Percentiles rank a stretch among this genome's conserved stretches.
phyloP scores from a whole-genome alignment of 2,113 vertebrate genomes.

The Pomatorhinus ruficollis region DNA sequence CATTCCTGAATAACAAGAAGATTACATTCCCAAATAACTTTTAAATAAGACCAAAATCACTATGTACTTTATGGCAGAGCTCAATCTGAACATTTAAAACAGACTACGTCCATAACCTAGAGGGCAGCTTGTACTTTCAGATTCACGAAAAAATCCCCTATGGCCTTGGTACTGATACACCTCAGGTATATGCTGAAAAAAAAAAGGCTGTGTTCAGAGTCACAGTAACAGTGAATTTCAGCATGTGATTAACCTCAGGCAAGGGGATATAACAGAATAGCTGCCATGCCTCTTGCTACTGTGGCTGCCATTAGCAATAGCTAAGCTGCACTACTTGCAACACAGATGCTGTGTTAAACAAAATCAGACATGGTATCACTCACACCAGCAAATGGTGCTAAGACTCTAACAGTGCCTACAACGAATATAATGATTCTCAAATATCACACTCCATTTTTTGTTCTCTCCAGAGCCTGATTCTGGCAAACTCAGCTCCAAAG shows the following conservation, averaged over 20 bases:
- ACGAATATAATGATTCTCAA: constrained; percentile 1
- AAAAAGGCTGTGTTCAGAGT: not conserved
- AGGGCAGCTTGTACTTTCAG: not conserved
- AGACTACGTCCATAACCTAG: not conserved
- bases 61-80: not conserved
- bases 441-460: constrained; percentile 1
- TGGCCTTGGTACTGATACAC: not conserved
- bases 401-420: not conserved
- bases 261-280: not conserved
- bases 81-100: not conserved
- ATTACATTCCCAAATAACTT: not conserved
- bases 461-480: not conserved
- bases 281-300: not conserved
- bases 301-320: not conserved
- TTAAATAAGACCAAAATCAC: not conserved
- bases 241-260: not conserved
- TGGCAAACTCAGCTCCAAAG: not conserved
- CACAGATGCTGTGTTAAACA: constrained; percentile 15
- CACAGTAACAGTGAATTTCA: not conserved
- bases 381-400: not conserved
- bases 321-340: not conserved
- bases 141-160: accelerated
- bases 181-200: not conserved
- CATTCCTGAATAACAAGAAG: not conserved
- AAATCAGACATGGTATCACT: constrained; percentile 11